Evolutionary conservation across 2,113 vertebrate genomes (phyloP).

Genomic region (Muntiacus muntjak): DNA sequence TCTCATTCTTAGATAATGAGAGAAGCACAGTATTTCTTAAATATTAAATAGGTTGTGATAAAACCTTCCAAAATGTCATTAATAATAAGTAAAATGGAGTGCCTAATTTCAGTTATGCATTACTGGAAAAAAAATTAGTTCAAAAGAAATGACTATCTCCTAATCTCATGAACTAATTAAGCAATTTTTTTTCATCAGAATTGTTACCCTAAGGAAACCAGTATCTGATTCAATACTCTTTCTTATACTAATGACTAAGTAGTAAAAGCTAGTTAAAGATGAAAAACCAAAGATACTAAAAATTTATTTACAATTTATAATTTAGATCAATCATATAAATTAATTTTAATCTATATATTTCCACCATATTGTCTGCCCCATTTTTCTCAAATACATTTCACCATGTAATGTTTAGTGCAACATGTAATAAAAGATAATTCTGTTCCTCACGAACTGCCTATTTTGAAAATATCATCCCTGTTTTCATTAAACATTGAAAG

Average conservation of each 20-base stretch:
- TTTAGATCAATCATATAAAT: not conserved
- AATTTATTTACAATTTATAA: not conserved
- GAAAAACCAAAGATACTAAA: not conserved
- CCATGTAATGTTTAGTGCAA: not conserved
- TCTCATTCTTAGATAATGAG: not conserved
- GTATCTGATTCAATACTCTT: not conserved
- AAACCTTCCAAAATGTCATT: not conserved
- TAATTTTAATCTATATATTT: not conserved
- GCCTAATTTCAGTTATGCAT: not conserved
- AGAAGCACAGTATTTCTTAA: not conserved
- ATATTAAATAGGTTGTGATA: not conserved
- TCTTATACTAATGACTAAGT: not conserved
- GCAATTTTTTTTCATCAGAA: not conserved
- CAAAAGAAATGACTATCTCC: not conserved
- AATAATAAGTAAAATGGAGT: not conserved
- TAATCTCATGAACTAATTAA: not conserved
- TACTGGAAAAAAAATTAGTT: not conserved
- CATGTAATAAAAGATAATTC: not conserved
- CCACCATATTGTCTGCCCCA: not conserved
- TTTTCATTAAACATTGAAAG: not conserved
- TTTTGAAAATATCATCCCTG: not conserved
- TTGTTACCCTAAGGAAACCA: not conserved
- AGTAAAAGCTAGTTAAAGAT: not conserved
- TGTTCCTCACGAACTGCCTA: not conserved
- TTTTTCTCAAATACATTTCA: not conserved